These are phyloP conservation scores for Myrmecophaga tridactyla DNA, from an alignment of 2,113 vertebrate species.

Conservation along the genomic window DNA sequence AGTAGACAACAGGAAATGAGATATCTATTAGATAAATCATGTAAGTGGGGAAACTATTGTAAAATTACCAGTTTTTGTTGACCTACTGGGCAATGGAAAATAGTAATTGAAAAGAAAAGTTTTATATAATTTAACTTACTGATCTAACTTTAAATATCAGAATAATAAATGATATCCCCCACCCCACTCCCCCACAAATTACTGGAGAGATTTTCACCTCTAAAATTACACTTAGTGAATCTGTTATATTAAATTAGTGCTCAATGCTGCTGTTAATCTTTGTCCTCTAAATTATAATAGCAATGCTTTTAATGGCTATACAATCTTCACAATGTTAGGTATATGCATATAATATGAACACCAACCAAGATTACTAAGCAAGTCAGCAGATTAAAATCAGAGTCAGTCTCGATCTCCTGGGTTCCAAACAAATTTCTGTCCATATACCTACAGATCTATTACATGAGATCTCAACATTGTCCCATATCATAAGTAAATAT, in stretches of 20 bases:
- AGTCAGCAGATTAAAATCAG: conserved; percentile 73
- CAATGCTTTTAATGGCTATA: conserved; percentile 50
- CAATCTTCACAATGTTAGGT: conserved; percentile 61
- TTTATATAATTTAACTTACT: conserved; percentile 49
- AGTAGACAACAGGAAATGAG: conserved; percentile 52
- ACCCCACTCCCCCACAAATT: conserved; percentile 29
- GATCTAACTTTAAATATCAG: conserved; percentile 62
- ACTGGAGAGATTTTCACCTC: conserved; percentile 72
- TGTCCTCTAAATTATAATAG: conserved; percentile 70
- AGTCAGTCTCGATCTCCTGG: conserved; percentile 26
- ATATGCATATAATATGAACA: conserved; percentile 64
- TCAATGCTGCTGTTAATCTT: conserved; percentile 69
- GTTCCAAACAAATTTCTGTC: conserved; percentile 37
- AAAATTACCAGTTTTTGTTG: conserved; percentile 46
- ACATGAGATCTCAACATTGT: background rate
- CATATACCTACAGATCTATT: background rate
- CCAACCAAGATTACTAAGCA: conserved; percentile 74
- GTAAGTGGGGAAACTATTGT: conserved; percentile 24
- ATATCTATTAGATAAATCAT: conserved; percentile 40
- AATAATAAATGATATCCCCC: conserved; percentile 66
- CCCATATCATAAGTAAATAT: background rate
- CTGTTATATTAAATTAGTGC: conserved; percentile 65
- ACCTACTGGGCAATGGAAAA: conserved; percentile 1
- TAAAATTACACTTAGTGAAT: conserved; percentile 68
- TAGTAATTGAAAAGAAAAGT: conserved; percentile 26